phyloP scores from a whole-genome alignment of 2,113 vertebrate genomes.

The Hemichromis elongatus region DNA sequence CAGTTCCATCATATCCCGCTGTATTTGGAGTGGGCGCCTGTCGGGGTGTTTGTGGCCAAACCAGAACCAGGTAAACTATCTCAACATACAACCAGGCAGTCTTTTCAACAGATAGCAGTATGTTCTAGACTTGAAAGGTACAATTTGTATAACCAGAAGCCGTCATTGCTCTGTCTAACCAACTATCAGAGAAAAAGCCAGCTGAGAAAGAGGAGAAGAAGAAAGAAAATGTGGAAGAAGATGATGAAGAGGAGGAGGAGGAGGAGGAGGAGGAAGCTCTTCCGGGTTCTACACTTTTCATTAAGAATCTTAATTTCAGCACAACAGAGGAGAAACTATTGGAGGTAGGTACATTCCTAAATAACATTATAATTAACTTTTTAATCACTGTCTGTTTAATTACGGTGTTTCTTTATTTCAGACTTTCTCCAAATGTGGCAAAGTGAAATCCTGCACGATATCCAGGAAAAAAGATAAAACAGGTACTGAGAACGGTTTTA shows the following conservation, averaged over 20 bases:
- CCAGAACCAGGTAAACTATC: slow-evolving; percentile 37
- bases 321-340: slow-evolving; percentile 84
- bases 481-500: slow-evolving; percentile 66
- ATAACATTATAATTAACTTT: neutral
- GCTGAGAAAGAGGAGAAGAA: slow-evolving; percentile 16
- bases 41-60: slow-evolving; percentile 79
- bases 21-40: slow-evolving; percentile 94
- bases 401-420: slow-evolving; percentile 67
- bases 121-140: neutral
- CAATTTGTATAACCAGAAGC: neutral
- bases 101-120: neutral
- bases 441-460: slow-evolving; percentile 82
- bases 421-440: slow-evolving; percentile 85
- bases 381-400: neutral
- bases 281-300: slow-evolving; percentile 89
- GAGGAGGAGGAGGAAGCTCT: slow-evolving; percentile 79
- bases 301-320: slow-evolving; percentile 92
- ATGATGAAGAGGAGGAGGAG: slow-evolving; percentile 54
- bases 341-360: slow-evolving; percentile 56
- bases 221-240: slow-evolving; percentile 33
- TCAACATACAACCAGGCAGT: neutral
- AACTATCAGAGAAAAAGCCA: neutral
- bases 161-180: neutral
- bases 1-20: slow-evolving; percentile 78
- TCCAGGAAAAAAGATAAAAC: slow-evolving; percentile 92